Percentiles rank a stretch among this genome's conserved stretches.
Conservation (phyloP, 2,113 vertebrate species). For the Naja naja region DNA sequence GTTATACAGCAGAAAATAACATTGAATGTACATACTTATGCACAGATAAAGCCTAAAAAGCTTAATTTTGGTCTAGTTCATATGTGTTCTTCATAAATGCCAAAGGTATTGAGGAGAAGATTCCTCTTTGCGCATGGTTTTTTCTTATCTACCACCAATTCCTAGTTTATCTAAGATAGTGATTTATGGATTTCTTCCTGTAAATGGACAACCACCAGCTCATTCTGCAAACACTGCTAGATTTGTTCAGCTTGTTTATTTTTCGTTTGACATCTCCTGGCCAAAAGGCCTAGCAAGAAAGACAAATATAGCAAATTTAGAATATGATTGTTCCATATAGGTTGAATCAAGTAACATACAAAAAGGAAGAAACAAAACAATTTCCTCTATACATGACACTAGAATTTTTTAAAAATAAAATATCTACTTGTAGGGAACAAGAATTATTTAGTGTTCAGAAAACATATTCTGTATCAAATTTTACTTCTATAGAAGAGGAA, state of each 20-base stretch:
- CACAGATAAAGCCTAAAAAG: background rate
- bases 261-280: background rate
- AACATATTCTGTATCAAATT: background rate
- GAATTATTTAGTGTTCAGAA: background rate
- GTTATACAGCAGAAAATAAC: conserved; percentile 12
- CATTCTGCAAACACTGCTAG: background rate
- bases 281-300: background rate
- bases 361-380: background rate
- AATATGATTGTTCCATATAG: background rate
- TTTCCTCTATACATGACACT: background rate
- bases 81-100: background rate
- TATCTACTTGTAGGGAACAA: background rate
- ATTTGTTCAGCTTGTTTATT: background rate
- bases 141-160: background rate
- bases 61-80: background rate
- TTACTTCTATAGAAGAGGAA: background rate
- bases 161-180: background rate
- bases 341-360: background rate
- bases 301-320: background rate
- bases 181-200: background rate
- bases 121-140: background rate
- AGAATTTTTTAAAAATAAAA: background rate
- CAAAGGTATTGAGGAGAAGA: background rate
- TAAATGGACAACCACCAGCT: background rate
- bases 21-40: background rate